Percentiles rank a stretch among this genome's conserved stretches.
Conservation (phyloP, 1,140 invertebrate genomes). For the Melanaphis sacchari region DNA sequence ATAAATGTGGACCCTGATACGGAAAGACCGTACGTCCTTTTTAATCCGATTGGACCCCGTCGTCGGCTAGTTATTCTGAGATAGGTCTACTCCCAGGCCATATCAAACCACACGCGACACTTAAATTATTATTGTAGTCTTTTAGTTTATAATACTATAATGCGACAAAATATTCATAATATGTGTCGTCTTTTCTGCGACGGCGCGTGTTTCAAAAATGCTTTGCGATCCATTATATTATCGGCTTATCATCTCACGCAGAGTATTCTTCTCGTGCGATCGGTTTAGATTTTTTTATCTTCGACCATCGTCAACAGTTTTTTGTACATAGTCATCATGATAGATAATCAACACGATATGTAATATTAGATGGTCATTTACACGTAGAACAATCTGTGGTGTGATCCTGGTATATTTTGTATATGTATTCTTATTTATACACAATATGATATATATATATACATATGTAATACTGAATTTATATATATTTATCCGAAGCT, state of each 20-base stretch:
- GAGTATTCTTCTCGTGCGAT: too few relatives aligned
- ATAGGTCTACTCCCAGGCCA: neutral
- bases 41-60: conserved; percentile 24
- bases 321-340: too few relatives aligned
- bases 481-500: neutral
- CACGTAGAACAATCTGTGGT: too few relatives aligned
- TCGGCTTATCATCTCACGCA: too few relatives aligned
- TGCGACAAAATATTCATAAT: neutral
- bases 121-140: neutral
- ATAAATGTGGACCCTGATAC: neutral
- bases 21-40: neutral
- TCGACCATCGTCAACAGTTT: too few relatives aligned
- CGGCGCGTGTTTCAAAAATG: neutral
- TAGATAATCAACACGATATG: too few relatives aligned
- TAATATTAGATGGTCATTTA: too few relatives aligned
- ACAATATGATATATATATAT: neutral
- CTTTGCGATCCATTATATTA: neutral
- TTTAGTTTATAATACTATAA: neutral
- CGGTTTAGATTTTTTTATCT: too few relatives aligned
- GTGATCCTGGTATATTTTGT: too few relatives aligned
- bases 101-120: neutral
- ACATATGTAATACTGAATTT: neutral
- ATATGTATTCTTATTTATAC: neutral
- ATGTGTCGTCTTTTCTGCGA: neutral
- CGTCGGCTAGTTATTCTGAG: neutral